Percentiles rank a stretch among this genome's conserved stretches.
These are phyloP conservation scores for Corythucha ciliata DNA, from an alignment of 2,888 invertebrate genomes.

Conservation along the genomic window DNA sequence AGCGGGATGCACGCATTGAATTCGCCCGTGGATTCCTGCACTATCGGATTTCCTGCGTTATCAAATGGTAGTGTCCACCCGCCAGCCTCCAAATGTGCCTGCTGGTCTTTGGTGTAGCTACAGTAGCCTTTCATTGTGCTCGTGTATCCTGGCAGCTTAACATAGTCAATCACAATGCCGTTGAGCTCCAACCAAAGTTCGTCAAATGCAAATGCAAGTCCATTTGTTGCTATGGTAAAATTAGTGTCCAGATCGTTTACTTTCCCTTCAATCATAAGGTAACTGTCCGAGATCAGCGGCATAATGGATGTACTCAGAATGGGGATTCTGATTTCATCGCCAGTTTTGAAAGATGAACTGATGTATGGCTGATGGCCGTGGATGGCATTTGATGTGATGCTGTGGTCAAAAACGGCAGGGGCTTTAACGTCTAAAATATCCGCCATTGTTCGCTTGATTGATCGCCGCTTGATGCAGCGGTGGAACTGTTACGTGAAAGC, in stretches of 20 bases:
- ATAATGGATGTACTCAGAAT: conserved; percentile 37
- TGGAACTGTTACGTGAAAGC: too few relatives aligned
- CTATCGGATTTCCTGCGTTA: background rate
- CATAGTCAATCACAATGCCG: conserved; percentile 21
- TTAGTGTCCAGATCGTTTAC: conserved; percentile 15
- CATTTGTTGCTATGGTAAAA: conserved; percentile 20
- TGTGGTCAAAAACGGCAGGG: too few relatives aligned
- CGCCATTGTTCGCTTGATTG: too few relatives aligned
- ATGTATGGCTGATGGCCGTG: conserved; percentile 37
- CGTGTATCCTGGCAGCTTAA: conserved; percentile 18
- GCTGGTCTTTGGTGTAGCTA: background rate
- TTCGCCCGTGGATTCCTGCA: background rate
- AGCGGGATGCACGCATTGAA: conserved; percentile 29
- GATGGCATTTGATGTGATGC: too few relatives aligned
- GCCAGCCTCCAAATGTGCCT: background rate
- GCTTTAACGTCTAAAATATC: too few relatives aligned
- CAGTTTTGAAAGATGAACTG: conserved; percentile 34
- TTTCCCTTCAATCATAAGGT: conserved; percentile 25
- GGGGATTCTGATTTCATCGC: conserved; percentile 39
- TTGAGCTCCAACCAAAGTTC: conserved; percentile 21
- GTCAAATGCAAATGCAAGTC: conserved; percentile 21
- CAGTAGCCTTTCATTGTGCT: conserved; percentile 20
- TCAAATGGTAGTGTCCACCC: conserved; percentile 3
- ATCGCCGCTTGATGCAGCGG: too few relatives aligned
- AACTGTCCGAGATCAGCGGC: conserved; percentile 37